Percentiles rank a stretch among this genome's conserved stretches.
Conservation (phyloP, 2,113 vertebrate species). For the Hystrix cristata region DNA sequence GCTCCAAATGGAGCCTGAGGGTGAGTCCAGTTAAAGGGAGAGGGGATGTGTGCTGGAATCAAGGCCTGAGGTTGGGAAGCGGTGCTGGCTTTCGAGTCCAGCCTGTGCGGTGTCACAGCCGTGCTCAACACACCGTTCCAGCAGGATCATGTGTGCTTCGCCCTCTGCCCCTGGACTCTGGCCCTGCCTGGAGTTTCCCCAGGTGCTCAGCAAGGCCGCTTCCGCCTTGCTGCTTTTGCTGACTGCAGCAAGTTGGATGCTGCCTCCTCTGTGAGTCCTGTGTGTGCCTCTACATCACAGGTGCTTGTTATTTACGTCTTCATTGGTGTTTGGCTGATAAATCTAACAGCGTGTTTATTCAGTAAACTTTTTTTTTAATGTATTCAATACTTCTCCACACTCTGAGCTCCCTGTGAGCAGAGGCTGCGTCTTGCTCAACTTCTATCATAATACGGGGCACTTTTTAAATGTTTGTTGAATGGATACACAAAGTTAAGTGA, state of each 20-base stretch:
- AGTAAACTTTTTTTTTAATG: background rate
- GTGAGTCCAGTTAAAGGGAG: too few species aligned
- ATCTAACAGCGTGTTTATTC: background rate
- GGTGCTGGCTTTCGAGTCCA: background rate
- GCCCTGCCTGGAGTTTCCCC: background rate
- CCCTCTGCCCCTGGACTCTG: background rate
- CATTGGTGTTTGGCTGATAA: background rate
- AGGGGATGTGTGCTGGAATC: too few species aligned
- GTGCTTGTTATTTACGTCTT: background rate
- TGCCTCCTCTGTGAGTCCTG: background rate
- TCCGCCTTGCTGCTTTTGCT: background rate
- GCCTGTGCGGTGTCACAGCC: background rate
- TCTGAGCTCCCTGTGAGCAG: background rate
- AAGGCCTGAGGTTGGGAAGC: background rate
- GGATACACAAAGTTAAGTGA: background rate
- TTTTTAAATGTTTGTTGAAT: slow-evolving; percentile 3
- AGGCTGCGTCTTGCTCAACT: background rate
- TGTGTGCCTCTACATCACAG: background rate
- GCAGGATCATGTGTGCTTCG: background rate
- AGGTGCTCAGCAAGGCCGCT: background rate
- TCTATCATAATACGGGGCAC: background rate
- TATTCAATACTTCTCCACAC: background rate
- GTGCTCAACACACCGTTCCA: background rate
- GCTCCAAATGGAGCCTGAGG: background rate
- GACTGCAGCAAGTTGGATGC: background rate